A percentile compares a stretch with the other conserved stretches of the same genome.
phyloP scores from a whole-genome alignment of 2,797 vertebrate genomes.

The Euphonia xanthogaster region DNA sequence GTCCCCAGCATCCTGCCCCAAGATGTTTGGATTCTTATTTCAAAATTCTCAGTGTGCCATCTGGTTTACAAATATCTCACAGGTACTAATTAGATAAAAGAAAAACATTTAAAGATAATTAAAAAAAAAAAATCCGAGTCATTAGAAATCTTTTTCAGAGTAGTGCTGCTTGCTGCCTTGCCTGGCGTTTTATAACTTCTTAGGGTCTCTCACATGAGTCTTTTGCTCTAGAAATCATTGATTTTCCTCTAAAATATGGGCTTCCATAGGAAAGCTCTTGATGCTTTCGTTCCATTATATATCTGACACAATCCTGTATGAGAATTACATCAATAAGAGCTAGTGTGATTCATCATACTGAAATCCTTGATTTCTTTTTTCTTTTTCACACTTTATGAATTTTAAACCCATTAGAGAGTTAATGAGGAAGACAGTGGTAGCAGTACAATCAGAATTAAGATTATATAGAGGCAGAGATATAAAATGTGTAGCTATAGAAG shows the following conservation, averaged over 20 bases:
- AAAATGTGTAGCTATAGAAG: neutral
- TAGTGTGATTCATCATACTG: neutral
- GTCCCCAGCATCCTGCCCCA: neutral
- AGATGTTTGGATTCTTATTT: neutral
- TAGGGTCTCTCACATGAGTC: neutral
- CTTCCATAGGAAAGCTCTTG: neutral
- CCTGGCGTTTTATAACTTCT: neutral
- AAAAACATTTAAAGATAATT: neutral
- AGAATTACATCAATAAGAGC: neutral
- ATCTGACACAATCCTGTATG: neutral
- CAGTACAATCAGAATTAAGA: neutral
- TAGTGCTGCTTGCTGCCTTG: neutral
- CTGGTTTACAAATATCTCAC: neutral
- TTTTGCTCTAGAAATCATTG: neutral
- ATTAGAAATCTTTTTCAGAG: neutral
- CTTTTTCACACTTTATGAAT: neutral
- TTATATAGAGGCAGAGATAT: neutral
- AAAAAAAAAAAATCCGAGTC: too few relatives aligned
- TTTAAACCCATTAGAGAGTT: neutral
- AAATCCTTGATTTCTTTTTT: neutral
- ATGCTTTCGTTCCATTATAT: neutral
- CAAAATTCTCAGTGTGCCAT: neutral
- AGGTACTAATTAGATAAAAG: neutral
- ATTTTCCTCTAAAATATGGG: neutral
- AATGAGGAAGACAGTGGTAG: neutral